A percentile compares a stretch with the other conserved stretches of the same genome.
These are phyloP conservation scores for Trachurus trachurus DNA, from an alignment of 2,797 vertebrate species.

Conservation along the genomic window DNA sequence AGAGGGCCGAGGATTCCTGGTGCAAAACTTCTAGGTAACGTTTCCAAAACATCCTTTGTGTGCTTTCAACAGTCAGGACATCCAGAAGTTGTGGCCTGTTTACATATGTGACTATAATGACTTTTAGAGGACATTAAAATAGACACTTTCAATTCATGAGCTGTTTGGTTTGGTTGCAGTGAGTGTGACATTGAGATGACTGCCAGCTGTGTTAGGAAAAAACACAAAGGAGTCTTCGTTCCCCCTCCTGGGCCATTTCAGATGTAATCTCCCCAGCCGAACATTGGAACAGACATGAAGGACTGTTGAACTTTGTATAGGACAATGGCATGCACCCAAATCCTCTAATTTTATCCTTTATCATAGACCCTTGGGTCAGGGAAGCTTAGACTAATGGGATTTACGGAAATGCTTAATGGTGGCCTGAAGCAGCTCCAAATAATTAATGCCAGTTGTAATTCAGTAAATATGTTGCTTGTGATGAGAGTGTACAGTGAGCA, in stretches of 20 bases:
- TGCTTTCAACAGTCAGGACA: background rate
- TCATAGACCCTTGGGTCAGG: conserved; percentile 21
- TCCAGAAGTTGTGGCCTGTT: background rate
- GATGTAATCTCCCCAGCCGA: conserved; percentile 35
- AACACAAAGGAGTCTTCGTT: conserved; percentile 30
- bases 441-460: conserved; percentile 42
- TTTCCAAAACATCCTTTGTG: background rate
- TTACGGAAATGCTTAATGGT: conserved; percentile 33
- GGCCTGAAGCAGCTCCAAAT: conserved; percentile 32
- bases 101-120: conserved; percentile 18
- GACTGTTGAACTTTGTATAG: conserved; percentile 30
- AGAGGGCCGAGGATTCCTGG: background rate
- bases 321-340: conserved; percentile 30
- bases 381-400: conserved; percentile 35
- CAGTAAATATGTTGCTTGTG: conserved; percentile 17
- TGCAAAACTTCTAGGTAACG: background rate
- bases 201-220: conserved; percentile 32
- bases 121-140: conserved; percentile 7
- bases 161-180: conserved; percentile 26
- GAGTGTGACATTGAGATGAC: conserved; percentile 28
- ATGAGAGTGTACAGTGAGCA: conserved; percentile 2
- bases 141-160: conserved; percentile 12
- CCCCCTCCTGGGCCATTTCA: background rate
- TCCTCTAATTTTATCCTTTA: conserved; percentile 25
- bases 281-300: conserved; percentile 20